Evolutionary conservation across 1,140 invertebrate genomes (phyloP), one percentile per base, ranked within the genome.

Genomic region (Drosophila sp.): DNA sequence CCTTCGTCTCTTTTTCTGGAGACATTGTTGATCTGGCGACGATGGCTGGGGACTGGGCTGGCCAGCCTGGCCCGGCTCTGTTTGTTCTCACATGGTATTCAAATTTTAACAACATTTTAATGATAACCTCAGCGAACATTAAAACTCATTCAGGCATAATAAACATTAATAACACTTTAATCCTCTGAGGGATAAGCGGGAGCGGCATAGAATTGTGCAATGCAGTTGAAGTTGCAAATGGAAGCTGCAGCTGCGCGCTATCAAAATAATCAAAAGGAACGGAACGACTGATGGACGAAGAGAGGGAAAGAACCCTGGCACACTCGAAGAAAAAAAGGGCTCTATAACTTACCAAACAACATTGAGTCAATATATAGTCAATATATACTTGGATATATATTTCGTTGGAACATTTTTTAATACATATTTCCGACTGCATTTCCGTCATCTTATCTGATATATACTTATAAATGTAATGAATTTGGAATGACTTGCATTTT

Each of bases 101-200:
- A 90, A 90, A 90, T 90, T 87, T 90, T 90, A 90, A 90, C 87
- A 90, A 84, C 87, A 83, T 87, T 90, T 90, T 90, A 90, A 90
- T 90, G 87, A 90, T 90, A 80, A 86, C 82, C 84, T 90, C 82
- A 74, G 66, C 80, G 79, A 83, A 90, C 87, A 90, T 90, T 90
- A 90, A 90, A 90, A 90, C 87, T 87, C 87, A 90, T 90, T 90
- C 87, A 71, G 83, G 66, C 80, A 76, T 90, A 90, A 90, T 90
- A 90, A 90, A 86, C 87, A 90, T 83, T 90, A 90, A 90, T 90
- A 90, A 90, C 87, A 90, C 82, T 87, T 90, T 90, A 90, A 86
- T 90, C 87, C 80, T 68, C 69, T 64, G 60, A 56, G 44, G 57
- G n/a, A 62, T 56, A 38, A 55, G 54, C 40, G 54, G 29, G 41